Evolutionary conservation across 2,113 vertebrate species (phyloP).

Genomic region (Rhineura floridana): DNA sequence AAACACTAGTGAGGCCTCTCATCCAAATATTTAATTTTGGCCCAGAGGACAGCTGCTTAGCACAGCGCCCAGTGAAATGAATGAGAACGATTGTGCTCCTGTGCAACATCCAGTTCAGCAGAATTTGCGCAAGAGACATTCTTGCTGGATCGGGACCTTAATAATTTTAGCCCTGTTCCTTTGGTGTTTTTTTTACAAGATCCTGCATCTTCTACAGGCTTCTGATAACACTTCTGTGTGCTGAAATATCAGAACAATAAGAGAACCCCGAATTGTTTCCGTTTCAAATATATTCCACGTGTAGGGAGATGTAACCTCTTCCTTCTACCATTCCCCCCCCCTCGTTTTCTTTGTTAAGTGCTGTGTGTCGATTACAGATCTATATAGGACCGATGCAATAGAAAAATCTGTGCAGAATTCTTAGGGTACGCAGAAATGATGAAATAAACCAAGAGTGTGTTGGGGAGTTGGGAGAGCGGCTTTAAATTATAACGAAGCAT

Average conservation of each 20-base stretch:
- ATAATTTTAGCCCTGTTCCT: conserved; percentile 56
- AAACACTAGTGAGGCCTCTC: conserved; percentile 63
- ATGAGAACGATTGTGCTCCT: rapidly evolving
- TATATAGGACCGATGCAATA: conserved; percentile 45
- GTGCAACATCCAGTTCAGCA: not conserved
- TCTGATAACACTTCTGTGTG: conserved; percentile 58
- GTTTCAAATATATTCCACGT: conserved; percentile 43
- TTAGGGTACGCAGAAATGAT: conserved; percentile 38
- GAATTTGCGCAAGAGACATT: not conserved
- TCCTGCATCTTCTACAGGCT: conserved; percentile 62
- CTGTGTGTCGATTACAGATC: conserved; percentile 42
- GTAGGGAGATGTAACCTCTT: not conserved
- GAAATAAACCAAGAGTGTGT: conserved; percentile 38
- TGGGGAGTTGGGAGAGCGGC: conserved; percentile 24
- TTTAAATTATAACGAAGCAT: conserved; percentile 30
- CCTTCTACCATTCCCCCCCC: not conserved
- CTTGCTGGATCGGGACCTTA: not conserved
- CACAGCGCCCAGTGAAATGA: not conserved
- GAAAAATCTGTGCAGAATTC: conserved; percentile 47
- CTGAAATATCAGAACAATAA: conserved; percentile 53
- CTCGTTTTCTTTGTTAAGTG: conserved; percentile 4
- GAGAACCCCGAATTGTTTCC: conserved; percentile 54
- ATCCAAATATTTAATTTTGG: conserved; percentile 77
- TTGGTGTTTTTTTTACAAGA: not conserved
- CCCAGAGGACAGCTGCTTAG: not conserved